These are phyloP conservation scores for Ips typographus DNA, from an alignment of 1,140 invertebrate species.

Conservation along the genomic window DNA sequence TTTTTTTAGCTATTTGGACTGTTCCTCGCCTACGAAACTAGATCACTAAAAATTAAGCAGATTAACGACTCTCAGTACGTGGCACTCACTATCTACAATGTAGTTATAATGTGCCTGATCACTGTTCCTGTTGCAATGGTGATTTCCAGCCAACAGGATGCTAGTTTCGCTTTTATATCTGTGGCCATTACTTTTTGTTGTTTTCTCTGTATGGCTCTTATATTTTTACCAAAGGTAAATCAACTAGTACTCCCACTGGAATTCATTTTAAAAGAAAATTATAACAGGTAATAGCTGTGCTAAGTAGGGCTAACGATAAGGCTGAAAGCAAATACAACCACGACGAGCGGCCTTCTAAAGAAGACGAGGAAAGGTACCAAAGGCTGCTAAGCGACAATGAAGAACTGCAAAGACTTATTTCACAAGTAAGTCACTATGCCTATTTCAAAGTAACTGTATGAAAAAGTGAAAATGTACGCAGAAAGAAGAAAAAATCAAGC, in stretches of 20 bases:
- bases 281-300: conserved; percentile 78
- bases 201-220: conserved; percentile 95
- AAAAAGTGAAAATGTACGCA: conserved; percentile 49
- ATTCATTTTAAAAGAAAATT: not conserved
- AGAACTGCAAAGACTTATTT: conserved; percentile 91
- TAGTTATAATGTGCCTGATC: conserved; percentile 95
- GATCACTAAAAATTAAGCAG: conserved; percentile 92
- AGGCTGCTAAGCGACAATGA: conserved; percentile 95
- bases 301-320: conserved; percentile 79
- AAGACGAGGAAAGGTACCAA: conserved; percentile 93
- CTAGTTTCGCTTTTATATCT: conserved; percentile 94
- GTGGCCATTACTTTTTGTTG: conserved; percentile 95
- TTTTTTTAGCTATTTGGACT: conserved; percentile 80
- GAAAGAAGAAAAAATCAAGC: conserved; percentile 87
- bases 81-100: conserved; percentile 99
- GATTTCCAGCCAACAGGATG: conserved; percentile 95
- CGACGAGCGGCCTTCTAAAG: conserved; percentile 85
- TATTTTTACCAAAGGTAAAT: conserved; percentile 91
- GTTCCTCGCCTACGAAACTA: conserved; percentile 96
- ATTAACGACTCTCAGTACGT: conserved; percentile 97
- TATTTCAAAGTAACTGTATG: not conserved
- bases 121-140: conserved; percentile 96
- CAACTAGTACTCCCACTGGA: not conserved
- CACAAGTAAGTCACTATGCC: conserved; percentile 65
- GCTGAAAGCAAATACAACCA: conserved; percentile 83